Percentiles rank a stretch among this genome's conserved stretches.
phyloP scores from a whole-genome alignment of 2,888 invertebrate genomes.

The Apodemia duryi region DNA sequence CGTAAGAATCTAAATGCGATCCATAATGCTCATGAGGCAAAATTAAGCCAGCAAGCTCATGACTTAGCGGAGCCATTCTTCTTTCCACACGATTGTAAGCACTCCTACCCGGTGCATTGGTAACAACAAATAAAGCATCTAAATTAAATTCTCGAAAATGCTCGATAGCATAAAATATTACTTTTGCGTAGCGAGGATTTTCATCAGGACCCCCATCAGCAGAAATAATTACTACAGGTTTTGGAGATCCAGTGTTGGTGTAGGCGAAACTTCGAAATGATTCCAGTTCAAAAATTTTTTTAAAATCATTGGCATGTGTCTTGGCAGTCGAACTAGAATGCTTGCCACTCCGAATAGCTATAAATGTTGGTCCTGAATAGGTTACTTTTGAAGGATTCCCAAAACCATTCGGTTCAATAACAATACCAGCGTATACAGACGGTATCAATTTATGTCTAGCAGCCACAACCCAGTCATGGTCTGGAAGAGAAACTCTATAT shows the following conservation, averaged over 20 bases:
- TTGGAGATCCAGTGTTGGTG: slow-evolving; percentile 18
- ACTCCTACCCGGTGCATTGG: slow-evolving; percentile 27
- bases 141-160: slow-evolving; percentile 26
- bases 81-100: slow-evolving; percentile 26
- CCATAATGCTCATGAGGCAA: slow-evolving; percentile 25
- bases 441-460: slow-evolving; percentile 8
- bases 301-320: slow-evolving; percentile 16
- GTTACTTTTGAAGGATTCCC: slow-evolving; percentile 3
- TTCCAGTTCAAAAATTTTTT: not conserved
- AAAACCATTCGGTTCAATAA: slow-evolving; percentile 8
- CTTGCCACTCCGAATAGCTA: slow-evolving; percentile 17
- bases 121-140: slow-evolving; percentile 27
- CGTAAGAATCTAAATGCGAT: slow-evolving; percentile 22
- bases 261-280: slow-evolving; percentile 2
- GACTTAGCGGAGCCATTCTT: slow-evolving; percentile 18
- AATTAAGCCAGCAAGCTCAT: slow-evolving; percentile 22
- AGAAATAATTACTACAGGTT: slow-evolving; percentile 18
- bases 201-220: slow-evolving; percentile 19
- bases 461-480: slow-evolving; percentile 8
- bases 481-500: slow-evolving; percentile 6
- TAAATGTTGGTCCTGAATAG: slow-evolving; percentile 13
- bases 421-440: slow-evolving; percentile 8
- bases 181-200: slow-evolving; percentile 28
- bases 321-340: slow-evolving; percentile 13
- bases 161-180: slow-evolving; percentile 23